Percentiles rank a stretch among this genome's conserved stretches.
phyloP scores from a whole-genome alignment of 2,113 vertebrate genomes.

The Thunnus maccoyii region DNA sequence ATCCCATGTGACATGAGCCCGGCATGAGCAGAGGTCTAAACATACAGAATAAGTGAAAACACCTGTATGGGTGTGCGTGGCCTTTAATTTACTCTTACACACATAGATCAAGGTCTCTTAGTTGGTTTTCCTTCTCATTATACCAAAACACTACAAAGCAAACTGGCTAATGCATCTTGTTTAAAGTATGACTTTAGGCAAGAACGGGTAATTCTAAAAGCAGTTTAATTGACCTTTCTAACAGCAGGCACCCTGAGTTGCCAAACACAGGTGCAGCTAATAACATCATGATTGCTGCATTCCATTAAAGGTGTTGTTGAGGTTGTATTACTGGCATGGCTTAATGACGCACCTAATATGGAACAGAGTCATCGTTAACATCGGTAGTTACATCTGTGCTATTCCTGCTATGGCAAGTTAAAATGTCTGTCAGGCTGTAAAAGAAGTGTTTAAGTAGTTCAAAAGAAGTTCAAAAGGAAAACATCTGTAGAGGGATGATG shows the following conservation, averaged over 20 bases:
- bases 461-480: slow-evolving; percentile 26
- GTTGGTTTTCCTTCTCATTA: slow-evolving; percentile 23
- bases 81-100: background rate
- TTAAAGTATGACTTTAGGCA: slow-evolving; percentile 22
- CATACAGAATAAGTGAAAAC: background rate
- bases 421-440: slow-evolving; percentile 12
- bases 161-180: background rate
- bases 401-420: slow-evolving; percentile 18
- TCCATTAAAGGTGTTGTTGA: slow-evolving; percentile 3
- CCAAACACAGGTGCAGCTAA: slow-evolving; percentile 49
- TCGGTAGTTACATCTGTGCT: slow-evolving; percentile 4
- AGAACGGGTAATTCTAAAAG: slow-evolving; percentile 37
- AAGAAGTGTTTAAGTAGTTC: slow-evolving; percentile 6
- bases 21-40: too few species aligned
- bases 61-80: background rate
- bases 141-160: slow-evolving; percentile 18
- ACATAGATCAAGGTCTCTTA: background rate
- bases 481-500: background rate
- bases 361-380: slow-evolving; percentile 40
- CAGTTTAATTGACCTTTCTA: slow-evolving; percentile 37
- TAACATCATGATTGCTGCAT: slow-evolving; percentile 48
- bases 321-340: slow-evolving; percentile 8
- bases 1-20: too few species aligned
- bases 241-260: slow-evolving; percentile 1
- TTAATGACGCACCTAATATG: slow-evolving; percentile 17